Percentiles rank a stretch among this genome's conserved stretches.
Evolutionary conservation across 2,113 vertebrate species (phyloP).

Genomic region (Gopherus flavomarginatus): DNA sequence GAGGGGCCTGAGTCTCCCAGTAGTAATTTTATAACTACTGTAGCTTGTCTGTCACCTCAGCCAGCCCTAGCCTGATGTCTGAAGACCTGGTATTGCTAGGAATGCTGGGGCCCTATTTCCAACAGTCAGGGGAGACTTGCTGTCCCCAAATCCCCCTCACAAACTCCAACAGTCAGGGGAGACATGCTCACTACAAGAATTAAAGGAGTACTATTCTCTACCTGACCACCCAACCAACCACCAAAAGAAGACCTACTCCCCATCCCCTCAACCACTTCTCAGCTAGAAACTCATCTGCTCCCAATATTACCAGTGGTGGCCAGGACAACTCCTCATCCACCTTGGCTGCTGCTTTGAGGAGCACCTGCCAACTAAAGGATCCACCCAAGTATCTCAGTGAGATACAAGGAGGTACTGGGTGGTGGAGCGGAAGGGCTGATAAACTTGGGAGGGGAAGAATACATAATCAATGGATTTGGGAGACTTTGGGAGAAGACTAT

Average conservation of each 20-base stretch:
- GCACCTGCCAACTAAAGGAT: background rate
- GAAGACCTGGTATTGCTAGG: background rate
- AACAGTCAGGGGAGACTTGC: background rate
- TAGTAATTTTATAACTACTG: too few species aligned
- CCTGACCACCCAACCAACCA: background rate
- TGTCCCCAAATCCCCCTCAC: background rate
- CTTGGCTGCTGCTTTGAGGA: background rate
- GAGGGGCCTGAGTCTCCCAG: too few species aligned
- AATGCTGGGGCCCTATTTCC: rapidly evolving
- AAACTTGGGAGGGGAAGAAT: background rate
- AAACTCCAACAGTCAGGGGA: background rate
- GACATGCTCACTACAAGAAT: background rate
- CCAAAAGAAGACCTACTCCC: background rate
- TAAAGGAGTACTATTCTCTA: background rate
- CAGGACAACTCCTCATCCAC: background rate
- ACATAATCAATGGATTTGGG: background rate
- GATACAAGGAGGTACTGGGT: background rate
- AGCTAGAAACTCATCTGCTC: background rate
- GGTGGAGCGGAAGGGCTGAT: background rate
- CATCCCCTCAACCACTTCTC: rapidly evolving
- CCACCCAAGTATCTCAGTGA: background rate
- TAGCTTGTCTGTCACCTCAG: background rate
- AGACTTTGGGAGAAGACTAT: background rate
- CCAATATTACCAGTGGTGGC: background rate
- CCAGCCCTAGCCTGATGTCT: background rate